These are phyloP conservation scores for Elanus axillaris DNA, from an alignment of 2,113 vertebrate species.

Conservation along the genomic window DNA sequence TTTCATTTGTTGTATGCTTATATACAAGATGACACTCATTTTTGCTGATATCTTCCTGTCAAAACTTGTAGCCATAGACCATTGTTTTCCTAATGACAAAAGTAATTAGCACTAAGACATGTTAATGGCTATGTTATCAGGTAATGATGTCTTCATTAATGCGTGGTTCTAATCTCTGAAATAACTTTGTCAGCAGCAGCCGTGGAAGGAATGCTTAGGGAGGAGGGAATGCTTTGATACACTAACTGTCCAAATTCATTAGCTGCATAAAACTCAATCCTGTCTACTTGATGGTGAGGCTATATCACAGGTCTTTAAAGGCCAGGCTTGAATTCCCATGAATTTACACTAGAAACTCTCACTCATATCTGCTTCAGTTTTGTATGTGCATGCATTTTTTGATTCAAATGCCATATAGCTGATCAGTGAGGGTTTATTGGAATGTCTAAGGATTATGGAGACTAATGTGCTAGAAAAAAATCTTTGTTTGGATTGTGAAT, in stretches of 20 bases:
- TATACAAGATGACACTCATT: background rate
- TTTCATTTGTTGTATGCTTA: background rate
- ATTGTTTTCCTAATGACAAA: constrained; percentile 51
- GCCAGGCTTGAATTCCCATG: background rate
- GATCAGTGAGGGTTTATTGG: background rate
- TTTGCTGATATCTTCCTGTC: background rate
- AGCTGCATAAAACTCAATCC: background rate
- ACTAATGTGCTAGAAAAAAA: background rate
- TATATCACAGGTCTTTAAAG: background rate
- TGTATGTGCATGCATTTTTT: background rate
- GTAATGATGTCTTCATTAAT: constrained; percentile 49
- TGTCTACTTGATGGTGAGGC: background rate
- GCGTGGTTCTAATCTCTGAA: background rate
- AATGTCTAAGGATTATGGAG: background rate
- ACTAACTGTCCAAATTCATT: constrained; percentile 13
- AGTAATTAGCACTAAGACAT: constrained; percentile 26
- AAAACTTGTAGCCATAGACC: background rate
- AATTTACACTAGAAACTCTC: background rate
- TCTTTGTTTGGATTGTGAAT: background rate
- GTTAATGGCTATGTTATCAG: constrained; percentile 43
- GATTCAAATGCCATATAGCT: background rate
- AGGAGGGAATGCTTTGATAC: background rate
- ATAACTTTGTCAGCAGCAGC: constrained; percentile 14
- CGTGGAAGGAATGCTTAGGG: background rate
- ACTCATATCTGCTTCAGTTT: background rate